Percentiles rank a stretch among this genome's conserved stretches.
phyloP scores from a whole-genome alignment of 2,113 vertebrate species.

The Engystomops pustulosus region DNA sequence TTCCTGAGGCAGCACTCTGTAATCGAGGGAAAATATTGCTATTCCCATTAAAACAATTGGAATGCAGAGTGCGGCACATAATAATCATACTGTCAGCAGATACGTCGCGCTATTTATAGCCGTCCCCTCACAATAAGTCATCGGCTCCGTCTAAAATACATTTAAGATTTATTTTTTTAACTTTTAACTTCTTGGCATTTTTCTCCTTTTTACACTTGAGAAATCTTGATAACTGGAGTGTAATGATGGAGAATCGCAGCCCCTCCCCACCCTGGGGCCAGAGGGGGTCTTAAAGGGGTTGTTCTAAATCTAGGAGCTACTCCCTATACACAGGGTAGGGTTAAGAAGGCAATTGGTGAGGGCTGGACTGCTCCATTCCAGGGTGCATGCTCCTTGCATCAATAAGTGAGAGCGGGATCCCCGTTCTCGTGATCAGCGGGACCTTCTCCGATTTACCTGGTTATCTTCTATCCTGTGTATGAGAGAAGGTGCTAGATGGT shows the following conservation, averaged over 20 bases:
- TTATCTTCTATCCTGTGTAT: too few species aligned
- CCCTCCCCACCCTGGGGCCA: neutral
- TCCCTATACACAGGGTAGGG: too few species aligned
- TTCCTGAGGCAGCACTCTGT: constrained; percentile 37
- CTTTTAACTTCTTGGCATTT: neutral
- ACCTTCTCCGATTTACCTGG: too few species aligned
- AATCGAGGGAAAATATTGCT: constrained; percentile 25
- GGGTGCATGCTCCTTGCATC: too few species aligned
- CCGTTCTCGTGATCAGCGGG: too few species aligned
- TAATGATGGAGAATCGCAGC: too few species aligned
- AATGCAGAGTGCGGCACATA: neutral
- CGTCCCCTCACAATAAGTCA: neutral
- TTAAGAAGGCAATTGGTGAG: too few species aligned
- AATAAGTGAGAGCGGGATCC: too few species aligned
- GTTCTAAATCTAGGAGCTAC: too few species aligned
- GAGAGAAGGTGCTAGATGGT: too few species aligned
- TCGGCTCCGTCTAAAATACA: neutral
- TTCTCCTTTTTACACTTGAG: neutral
- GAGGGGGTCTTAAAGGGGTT: too few species aligned
- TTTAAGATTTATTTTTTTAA: neutral
- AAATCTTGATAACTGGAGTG: neutral
- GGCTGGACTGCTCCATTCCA: too few species aligned
- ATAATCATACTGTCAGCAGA: constrained; percentile 27
- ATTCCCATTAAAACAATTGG: constrained; percentile 32
- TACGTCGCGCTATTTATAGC: constrained; percentile 8